phyloP scores from a whole-genome alignment of 2,797 vertebrate species.

The Pseudochirops cupreus region DNA sequence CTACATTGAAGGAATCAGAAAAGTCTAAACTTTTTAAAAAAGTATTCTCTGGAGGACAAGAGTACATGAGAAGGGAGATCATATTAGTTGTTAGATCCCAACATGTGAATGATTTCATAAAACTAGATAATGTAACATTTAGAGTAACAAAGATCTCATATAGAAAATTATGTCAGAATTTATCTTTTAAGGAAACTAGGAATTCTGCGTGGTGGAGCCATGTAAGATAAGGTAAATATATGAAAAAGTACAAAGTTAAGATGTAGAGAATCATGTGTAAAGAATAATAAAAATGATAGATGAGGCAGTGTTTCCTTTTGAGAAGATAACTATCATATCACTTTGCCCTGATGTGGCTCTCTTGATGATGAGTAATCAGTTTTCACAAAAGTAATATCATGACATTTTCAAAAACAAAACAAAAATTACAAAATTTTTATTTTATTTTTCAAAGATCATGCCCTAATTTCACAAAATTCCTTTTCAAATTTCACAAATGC shows the following conservation, averaged over 20 bases:
- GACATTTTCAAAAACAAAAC: neutral
- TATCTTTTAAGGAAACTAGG: neutral
- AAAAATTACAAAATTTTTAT: neutral
- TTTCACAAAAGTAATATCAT: neutral
- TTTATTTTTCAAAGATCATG: neutral
- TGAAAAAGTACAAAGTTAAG: neutral
- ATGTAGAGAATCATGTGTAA: neutral
- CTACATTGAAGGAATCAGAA: neutral
- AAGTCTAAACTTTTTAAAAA: neutral
- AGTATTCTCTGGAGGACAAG: neutral
- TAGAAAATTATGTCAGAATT: neutral
- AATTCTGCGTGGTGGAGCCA: neutral
- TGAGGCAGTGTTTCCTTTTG: neutral
- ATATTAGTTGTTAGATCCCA: neutral
- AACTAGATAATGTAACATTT: neutral
- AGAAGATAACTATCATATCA: neutral
- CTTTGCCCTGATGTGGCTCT: neutral
- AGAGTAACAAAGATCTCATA: neutral
- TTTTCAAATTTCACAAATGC: neutral
- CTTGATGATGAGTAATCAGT: neutral
- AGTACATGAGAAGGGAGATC: neutral
- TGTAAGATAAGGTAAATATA: neutral
- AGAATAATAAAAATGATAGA: neutral
- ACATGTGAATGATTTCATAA: neutral
- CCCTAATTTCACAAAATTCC: neutral